These are phyloP conservation scores for Macrobrachium nipponense DNA, from an alignment of 1,140 invertebrate genomes.

Conservation along the genomic window DNA sequence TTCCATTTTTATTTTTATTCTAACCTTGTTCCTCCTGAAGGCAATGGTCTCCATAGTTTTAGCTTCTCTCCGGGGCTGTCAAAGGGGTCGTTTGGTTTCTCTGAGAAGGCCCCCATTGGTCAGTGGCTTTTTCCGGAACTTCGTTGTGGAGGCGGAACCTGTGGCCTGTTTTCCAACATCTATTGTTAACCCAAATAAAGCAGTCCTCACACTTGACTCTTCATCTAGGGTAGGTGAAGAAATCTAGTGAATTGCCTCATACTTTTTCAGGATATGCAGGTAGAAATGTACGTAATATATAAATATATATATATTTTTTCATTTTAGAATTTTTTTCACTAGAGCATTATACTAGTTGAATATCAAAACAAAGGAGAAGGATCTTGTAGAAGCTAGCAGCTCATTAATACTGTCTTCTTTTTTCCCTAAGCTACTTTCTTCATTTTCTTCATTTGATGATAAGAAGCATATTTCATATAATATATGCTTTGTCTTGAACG, in stretches of 20 bases:
- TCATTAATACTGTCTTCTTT: background rate
- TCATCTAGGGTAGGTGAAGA: constrained; percentile 27
- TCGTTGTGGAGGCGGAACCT: too few species aligned
- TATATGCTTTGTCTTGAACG: background rate
- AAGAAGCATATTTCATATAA: too few species aligned
- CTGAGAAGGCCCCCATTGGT: constrained; percentile 5
- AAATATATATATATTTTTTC: background rate
- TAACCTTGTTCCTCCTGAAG: background rate
- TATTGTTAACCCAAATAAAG: constrained; percentile 45
- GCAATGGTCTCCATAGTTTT: constrained; percentile 56
- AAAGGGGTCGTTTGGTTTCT: constrained; percentile 38
- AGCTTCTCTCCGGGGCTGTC: constrained; percentile 48
- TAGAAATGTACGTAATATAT: too few species aligned
- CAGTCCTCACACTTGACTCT: constrained; percentile 41
- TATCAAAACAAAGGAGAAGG: too few species aligned
- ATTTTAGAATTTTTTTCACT: too few species aligned
- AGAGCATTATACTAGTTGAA: too few species aligned
- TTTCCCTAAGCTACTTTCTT: background rate
- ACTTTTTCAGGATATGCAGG: too few species aligned
- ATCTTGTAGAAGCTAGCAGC: background rate
- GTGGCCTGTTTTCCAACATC: too few species aligned
- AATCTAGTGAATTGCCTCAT: too few species aligned
- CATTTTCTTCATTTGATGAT: too few species aligned
- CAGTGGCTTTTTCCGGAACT: constrained; percentile 43
- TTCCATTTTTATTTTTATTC: background rate